A percentile compares a stretch with the other conserved stretches of the same genome.
phyloP scores from a whole-genome alignment of 2,888 invertebrate genomes.

The Drosophila birchii region DNA sequence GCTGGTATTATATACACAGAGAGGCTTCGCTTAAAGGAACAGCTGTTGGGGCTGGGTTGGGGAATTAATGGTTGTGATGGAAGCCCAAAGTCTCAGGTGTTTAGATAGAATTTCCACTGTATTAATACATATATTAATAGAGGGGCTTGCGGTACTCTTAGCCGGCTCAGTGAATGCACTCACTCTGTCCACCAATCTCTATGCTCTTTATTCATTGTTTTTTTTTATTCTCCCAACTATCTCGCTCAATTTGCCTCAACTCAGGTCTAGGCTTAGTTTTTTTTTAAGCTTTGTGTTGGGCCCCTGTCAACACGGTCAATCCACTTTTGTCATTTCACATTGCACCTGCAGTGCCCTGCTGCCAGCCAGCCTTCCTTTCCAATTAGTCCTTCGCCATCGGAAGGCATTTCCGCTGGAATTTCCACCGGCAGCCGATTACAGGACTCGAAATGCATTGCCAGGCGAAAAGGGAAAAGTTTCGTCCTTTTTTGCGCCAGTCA shows the following conservation, averaged over 20 bases:
- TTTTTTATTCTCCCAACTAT: conserved; percentile 23
- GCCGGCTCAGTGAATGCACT: conserved; percentile 60
- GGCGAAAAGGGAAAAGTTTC: conserved; percentile 48
- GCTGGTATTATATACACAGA: conserved; percentile 32
- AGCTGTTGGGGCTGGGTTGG: background rate
- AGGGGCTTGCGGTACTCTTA: conserved; percentile 64
- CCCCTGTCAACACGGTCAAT: conserved; percentile 53
- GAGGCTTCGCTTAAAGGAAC: background rate
- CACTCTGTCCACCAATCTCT: background rate
- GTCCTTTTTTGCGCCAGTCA: conserved; percentile 55
- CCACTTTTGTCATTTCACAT: conserved; percentile 57
- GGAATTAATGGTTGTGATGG: background rate
- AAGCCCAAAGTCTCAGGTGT: background rate
- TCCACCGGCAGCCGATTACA: conserved; percentile 26
- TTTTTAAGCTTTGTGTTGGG: conserved; percentile 7
- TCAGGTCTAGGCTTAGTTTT: conserved; percentile 41
- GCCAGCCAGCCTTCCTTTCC: conserved; percentile 43
- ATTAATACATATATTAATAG: conserved; percentile 31
- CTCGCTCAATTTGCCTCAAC: conserved; percentile 59
- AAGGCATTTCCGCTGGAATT: conserved; percentile 74
- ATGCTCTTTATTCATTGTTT: background rate
- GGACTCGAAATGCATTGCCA: conserved; percentile 27
- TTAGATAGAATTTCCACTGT: background rate
- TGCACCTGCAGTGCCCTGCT: conserved; percentile 56
- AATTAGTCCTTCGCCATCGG: conserved; percentile 64